These are phyloP conservation scores for Heliornis fulica DNA, from an alignment of 2,113 vertebrate species.

Conservation along the genomic window DNA sequence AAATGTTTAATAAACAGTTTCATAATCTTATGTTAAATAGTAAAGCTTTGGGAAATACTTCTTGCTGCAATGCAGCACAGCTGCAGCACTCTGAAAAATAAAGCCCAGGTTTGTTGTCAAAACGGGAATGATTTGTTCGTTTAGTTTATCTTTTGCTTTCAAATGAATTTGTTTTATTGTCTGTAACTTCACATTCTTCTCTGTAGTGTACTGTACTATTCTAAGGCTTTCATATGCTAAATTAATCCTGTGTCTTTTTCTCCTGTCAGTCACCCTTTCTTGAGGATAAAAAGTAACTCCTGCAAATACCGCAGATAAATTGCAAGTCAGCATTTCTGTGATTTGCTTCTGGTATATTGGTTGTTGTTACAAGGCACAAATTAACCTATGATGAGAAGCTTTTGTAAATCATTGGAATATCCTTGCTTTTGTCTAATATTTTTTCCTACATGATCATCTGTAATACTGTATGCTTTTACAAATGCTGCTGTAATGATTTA, in stretches of 20 bases:
- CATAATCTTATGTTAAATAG: background rate
- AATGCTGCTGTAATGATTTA: background rate
- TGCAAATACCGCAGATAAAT: background rate
- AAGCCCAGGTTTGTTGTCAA: background rate
- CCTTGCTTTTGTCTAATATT: conserved; percentile 3
- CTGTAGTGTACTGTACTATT: background rate
- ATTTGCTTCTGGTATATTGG: background rate
- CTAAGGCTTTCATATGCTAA: background rate
- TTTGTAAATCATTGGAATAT: background rate
- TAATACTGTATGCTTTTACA: background rate
- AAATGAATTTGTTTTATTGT: background rate
- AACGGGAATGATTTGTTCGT: background rate
- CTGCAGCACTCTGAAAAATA: background rate
- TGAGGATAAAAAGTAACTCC: background rate
- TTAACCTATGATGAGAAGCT: background rate
- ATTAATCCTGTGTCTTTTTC: background rate
- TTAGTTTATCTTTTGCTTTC: background rate
- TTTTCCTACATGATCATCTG: background rate
- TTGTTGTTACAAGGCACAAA: background rate
- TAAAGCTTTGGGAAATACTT: background rate
- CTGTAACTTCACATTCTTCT: background rate
- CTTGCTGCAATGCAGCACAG: background rate
- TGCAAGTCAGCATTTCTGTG: conserved; percentile 8
- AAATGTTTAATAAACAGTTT: background rate
- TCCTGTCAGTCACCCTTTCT: background rate